phyloP scores from a whole-genome alignment of 2,113 vertebrate species.

The Butorides virescens region DNA sequence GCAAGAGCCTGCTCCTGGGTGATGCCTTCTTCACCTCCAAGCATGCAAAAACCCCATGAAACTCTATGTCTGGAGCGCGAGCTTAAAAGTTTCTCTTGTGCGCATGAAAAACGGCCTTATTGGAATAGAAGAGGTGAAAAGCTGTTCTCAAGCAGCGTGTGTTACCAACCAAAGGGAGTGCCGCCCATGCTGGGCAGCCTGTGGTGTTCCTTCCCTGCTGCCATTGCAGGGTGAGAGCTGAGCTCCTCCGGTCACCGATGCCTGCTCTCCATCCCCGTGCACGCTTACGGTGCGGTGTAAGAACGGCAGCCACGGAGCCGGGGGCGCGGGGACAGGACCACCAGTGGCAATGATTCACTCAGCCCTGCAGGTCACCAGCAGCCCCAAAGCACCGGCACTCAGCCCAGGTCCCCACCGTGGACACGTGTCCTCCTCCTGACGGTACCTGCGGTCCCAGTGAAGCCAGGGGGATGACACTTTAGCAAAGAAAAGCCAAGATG shows the following conservation, averaged over 20 bases:
- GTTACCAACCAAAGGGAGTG: not conserved
- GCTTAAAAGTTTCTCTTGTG: not conserved
- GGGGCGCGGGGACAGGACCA: not conserved
- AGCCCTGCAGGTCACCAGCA: not conserved
- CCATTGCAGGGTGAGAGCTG: rapidly evolving
- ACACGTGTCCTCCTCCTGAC: not conserved
- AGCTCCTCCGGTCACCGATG: rapidly evolving
- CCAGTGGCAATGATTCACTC: not conserved
- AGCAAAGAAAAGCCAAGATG: not conserved
- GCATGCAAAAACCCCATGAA: rapidly evolving
- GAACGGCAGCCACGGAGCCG: not conserved
- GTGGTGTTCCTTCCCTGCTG: rapidly evolving
- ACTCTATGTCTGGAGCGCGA: rapidly evolving
- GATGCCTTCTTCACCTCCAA: not conserved
- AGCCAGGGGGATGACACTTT: not conserved
- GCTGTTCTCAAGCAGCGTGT: not conserved
- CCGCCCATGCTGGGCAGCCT: not conserved
- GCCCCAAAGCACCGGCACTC: rapidly evolving
- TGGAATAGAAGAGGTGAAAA: not conserved
- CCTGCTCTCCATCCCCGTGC: not conserved
- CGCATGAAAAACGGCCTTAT: not conserved
- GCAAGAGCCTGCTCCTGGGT: not conserved
- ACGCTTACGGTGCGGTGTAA: rapidly evolving
- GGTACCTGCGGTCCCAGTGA: not conserved
- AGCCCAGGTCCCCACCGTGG: not conserved